Evolutionary conservation across 2,797 vertebrate species (phyloP).

Genomic region (Luscinia megarhynchos): DNA sequence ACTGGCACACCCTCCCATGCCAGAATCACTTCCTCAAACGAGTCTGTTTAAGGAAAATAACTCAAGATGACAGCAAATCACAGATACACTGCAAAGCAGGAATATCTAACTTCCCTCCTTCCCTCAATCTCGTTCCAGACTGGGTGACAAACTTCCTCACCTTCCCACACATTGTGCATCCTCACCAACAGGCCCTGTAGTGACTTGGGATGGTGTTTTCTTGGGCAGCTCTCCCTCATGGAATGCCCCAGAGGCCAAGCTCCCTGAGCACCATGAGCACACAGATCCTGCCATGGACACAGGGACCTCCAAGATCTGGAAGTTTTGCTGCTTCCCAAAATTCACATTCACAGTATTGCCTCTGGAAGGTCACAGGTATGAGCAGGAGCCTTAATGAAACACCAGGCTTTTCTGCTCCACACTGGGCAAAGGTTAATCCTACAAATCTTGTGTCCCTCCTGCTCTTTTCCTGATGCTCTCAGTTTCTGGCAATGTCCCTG

Average conservation of each 20-base stretch:
- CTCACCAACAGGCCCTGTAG: accelerated
- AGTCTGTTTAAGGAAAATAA: background rate
- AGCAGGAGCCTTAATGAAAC: accelerated
- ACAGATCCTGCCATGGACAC: background rate
- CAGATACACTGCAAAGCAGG: background rate
- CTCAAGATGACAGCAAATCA: background rate
- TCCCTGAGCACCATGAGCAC: background rate
- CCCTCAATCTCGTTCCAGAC: background rate
- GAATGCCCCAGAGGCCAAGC: too few relatives aligned
- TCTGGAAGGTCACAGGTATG: background rate
- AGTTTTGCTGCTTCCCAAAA: background rate
- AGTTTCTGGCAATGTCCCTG: background rate
- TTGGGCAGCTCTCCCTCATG: background rate
- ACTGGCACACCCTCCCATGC: background rate
- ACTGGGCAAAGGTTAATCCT: accelerated
- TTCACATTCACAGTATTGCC: background rate
- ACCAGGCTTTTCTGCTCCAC: background rate
- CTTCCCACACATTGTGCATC: background rate
- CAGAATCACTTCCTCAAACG: background rate
- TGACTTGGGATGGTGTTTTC: background rate
- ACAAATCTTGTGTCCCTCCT: background rate
- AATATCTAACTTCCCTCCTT: background rate
- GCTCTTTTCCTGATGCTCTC: background rate
- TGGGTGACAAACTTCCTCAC: background rate
- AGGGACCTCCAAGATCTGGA: background rate